A percentile compares a stretch with the other conserved stretches of the same genome.
Conservation (phyloP, 2,113 vertebrate species). For the Platysteira castanea region DNA sequence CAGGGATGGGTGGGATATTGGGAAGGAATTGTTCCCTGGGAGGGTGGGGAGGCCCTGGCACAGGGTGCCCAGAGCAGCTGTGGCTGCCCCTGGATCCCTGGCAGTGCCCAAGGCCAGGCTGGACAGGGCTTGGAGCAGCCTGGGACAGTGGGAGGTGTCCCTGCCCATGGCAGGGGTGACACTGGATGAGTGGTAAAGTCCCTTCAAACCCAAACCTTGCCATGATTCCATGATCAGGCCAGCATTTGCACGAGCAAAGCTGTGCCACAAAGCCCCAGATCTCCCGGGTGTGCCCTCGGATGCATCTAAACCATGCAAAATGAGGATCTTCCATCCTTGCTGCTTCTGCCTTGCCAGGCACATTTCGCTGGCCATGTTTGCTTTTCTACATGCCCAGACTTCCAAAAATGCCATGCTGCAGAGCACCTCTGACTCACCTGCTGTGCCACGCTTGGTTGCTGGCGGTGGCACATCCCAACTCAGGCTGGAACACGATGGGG, state of each 20-base stretch:
- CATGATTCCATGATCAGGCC: not conserved
- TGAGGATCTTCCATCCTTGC: not conserved
- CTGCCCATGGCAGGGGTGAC: not conserved
- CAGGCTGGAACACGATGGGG: not conserved
- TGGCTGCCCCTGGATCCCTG: not conserved
- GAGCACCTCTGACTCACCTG: not conserved
- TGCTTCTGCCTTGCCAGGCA: not conserved
- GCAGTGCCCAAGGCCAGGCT: accelerated
- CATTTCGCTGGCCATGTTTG: not conserved
- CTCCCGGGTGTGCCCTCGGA: not conserved
- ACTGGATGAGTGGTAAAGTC: not conserved
- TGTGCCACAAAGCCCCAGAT: accelerated
- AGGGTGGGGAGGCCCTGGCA: not conserved
- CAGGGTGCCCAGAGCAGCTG: not conserved
- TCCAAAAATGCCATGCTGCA: not conserved
- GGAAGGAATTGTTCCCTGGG: too few species aligned
- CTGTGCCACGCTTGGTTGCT: not conserved
- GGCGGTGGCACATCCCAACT: not conserved
- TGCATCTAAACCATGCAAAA: not conserved
- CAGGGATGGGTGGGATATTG: too few species aligned
- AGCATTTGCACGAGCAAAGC: accelerated
- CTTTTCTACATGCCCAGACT: not conserved
- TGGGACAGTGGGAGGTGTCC: accelerated
- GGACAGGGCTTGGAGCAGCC: accelerated
- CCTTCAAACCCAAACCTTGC: not conserved